Conservation (phyloP, 1,140 invertebrate genomes). For the Megalopta genalis region DNA sequence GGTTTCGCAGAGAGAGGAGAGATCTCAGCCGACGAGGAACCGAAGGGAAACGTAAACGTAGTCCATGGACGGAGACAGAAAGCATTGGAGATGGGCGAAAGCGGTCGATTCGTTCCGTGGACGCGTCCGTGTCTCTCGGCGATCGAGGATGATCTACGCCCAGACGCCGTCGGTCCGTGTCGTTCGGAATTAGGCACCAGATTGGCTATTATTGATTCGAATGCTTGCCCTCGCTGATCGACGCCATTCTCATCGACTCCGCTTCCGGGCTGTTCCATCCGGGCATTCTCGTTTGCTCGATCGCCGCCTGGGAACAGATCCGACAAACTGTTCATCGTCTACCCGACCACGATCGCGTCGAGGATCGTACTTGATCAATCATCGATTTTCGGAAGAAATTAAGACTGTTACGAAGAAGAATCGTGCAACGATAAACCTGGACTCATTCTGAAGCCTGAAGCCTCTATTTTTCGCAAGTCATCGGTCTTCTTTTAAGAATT, state of each 20-base stretch:
- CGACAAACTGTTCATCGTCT: background rate
- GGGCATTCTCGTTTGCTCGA: constrained; percentile 77
- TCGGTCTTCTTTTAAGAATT: too few relatives aligned
- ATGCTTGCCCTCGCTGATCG: constrained; percentile 74
- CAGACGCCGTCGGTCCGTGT: background rate
- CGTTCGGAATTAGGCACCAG: constrained; percentile 39
- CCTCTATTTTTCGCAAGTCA: too few relatives aligned
- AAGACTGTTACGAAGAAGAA: too few relatives aligned
- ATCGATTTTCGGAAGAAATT: too few relatives aligned
- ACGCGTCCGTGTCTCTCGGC: background rate
- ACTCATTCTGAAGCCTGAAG: too few relatives aligned
- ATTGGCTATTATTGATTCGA: constrained; percentile 73
- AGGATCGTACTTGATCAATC: too few relatives aligned
- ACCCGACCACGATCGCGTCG: too few relatives aligned
- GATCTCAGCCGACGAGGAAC: background rate
- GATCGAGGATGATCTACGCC: background rate
- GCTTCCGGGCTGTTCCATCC: constrained; percentile 72
- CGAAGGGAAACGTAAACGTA: constrained; percentile 1
- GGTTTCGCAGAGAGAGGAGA: too few relatives aligned
- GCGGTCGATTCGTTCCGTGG: constrained; percentile 16
- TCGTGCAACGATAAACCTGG: too few relatives aligned
- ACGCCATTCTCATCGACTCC: constrained; percentile 74
- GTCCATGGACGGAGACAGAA: constrained; percentile 47
- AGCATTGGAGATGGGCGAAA: constrained; percentile 18
- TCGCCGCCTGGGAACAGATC: constrained; percentile 58